phyloP scores from a whole-genome alignment of 2,888 invertebrate species.

The Bhutanitis thaidina region DNA sequence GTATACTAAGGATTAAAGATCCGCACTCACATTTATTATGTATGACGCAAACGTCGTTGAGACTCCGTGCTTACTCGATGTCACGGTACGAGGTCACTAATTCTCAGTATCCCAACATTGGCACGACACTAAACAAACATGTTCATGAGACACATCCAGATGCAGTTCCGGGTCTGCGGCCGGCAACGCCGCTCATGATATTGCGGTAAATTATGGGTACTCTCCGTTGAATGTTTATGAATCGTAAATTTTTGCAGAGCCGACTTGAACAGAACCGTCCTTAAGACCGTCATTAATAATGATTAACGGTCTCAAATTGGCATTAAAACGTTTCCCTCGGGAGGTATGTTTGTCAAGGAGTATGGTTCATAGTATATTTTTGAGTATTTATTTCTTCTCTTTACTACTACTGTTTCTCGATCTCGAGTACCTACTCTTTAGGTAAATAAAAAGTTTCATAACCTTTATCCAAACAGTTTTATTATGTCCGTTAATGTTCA shows the following conservation, averaged over 20 bases:
- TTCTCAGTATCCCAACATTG: neutral
- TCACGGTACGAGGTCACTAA: no score
- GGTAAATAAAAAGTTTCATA: no score
- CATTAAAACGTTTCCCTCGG: conserved; percentile 39
- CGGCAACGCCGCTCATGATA: conserved; percentile 26
- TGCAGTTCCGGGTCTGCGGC: neutral
- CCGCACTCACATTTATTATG: no score
- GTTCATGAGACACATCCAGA: neutral
- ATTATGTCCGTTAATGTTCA: no score
- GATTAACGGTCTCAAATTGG: conserved; percentile 46
- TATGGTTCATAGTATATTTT: no score
- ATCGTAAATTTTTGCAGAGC: conserved; percentile 50
- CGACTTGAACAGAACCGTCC: conserved; percentile 44
- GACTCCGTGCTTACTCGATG: no score
- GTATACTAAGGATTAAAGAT: no score
- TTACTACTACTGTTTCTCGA: no score
- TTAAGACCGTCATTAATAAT: conserved; percentile 50
- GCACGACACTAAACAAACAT: neutral
- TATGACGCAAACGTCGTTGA: no score
- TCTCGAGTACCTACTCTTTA: no score
- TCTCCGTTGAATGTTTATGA: conserved; percentile 48
- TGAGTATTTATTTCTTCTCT: no score
- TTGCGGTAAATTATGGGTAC: conserved; percentile 33
- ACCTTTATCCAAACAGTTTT: no score
- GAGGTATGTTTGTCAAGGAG: neutral